Conservation (phyloP, 2,888 invertebrate genomes). For the Bhutanitis thaidina region DNA sequence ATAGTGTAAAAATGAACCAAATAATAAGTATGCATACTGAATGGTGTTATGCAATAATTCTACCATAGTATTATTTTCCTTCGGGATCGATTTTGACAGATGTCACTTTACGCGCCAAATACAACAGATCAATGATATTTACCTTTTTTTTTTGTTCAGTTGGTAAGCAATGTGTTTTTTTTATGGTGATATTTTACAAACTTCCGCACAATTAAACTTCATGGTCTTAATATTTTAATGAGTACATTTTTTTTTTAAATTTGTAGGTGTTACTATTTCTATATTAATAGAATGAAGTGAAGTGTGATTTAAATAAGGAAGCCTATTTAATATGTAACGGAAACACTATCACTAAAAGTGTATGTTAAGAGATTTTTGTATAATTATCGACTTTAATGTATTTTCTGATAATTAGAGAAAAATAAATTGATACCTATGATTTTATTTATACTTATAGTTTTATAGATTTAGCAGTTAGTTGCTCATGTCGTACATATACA, state of each 20-base stretch:
- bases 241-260: conserved; percentile 9
- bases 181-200: not conserved
- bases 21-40: not conserved
- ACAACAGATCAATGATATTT: not conserved
- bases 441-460: conserved; percentile 23
- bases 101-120: conserved; percentile 12
- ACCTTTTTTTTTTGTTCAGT: conserved; percentile 6
- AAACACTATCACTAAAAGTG: conserved; percentile 18
- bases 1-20: conserved; percentile 1
- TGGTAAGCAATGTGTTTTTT: not conserved
- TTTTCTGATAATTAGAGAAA: conserved; percentile 3
- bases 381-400: conserved; percentile 7
- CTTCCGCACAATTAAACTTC: conserved; percentile 11
- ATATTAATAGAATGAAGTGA: not conserved
- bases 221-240: not conserved
- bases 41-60: not conserved
- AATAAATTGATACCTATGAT: not conserved
- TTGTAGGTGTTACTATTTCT: not conserved
- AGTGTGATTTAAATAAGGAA: conserved; percentile 6
- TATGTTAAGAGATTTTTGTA: conserved; percentile 13
- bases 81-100: conserved; percentile 20
- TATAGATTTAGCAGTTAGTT: conserved; percentile 32
- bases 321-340: conserved; percentile 13
- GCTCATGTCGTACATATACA: conserved; percentile 64
- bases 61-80: not conserved